Percentiles rank a stretch among this genome's conserved stretches.
phyloP scores from a whole-genome alignment of 2,888 invertebrate species.

The Panzeria rudis region DNA sequence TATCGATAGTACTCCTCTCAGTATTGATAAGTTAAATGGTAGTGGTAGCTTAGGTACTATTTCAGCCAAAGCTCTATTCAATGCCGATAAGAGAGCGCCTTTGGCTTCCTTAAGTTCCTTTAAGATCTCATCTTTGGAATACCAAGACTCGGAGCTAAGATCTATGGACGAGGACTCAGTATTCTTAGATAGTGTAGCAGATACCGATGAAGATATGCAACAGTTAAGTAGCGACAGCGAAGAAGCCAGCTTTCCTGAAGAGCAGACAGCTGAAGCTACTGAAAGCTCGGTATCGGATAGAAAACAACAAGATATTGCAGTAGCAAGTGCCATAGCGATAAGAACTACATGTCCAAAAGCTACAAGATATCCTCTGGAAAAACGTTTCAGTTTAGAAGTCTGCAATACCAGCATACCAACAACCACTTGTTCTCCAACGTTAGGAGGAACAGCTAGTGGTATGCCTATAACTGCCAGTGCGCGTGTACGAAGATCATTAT shows the following conservation, averaged over 20 bases:
- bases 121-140: slow-evolving; percentile 88
- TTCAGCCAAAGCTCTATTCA: slow-evolving; percentile 80
- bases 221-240: slow-evolving; percentile 94
- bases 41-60: slow-evolving; percentile 79
- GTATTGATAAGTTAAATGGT: slow-evolving; percentile 79
- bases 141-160: slow-evolving; percentile 88
- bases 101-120: slow-evolving; percentile 92
- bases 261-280: slow-evolving; percentile 62
- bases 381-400: slow-evolving; percentile 77
- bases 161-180: slow-evolving; percentile 93
- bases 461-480: slow-evolving; percentile 66
- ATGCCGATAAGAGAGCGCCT: slow-evolving; percentile 87
- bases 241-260: slow-evolving; percentile 82
- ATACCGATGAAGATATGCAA: slow-evolving; percentile 93
- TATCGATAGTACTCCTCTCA: slow-evolving; percentile 79
- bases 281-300: slow-evolving; percentile 51
- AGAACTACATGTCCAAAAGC: slow-evolving; percentile 17
- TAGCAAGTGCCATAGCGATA: neutral
- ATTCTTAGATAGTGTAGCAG: slow-evolving; percentile 88
- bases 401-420: slow-evolving; percentile 53
- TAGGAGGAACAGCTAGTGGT: slow-evolving; percentile 55
- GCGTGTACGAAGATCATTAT: slow-evolving; percentile 77
- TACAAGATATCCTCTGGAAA: slow-evolving; percentile 72
- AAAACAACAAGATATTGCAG: slow-evolving; percentile 39
- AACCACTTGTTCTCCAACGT: slow-evolving; percentile 52